phyloP scores from a whole-genome alignment of 2,888 invertebrate species.

The Mystacides longicornis region DNA sequence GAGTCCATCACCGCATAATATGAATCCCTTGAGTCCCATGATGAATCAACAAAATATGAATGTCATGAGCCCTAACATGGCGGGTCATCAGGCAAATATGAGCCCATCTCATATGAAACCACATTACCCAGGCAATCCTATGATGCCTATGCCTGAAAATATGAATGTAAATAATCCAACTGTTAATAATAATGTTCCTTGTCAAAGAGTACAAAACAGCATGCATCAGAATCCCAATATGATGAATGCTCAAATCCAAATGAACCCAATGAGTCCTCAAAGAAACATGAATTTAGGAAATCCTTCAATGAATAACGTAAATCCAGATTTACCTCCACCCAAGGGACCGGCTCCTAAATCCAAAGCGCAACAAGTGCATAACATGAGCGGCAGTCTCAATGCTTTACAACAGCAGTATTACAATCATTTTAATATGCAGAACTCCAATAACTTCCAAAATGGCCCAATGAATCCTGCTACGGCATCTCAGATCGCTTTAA shows the following conservation, averaged over 20 bases:
- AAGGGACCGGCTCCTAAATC: constrained; percentile 7
- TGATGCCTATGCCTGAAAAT: constrained; percentile 15
- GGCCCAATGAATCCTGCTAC: neutral
- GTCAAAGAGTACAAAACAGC: constrained; percentile 30
- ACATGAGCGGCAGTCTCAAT: too few species aligned
- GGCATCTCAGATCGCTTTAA: constrained; percentile 27
- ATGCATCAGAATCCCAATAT: too few species aligned
- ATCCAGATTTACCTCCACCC: constrained; percentile 9
- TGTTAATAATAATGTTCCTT: constrained; percentile 33
- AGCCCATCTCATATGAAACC: constrained; percentile 27
- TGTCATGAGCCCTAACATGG: constrained; percentile 39
- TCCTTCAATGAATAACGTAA: constrained; percentile 34
- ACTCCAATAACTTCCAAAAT: constrained; percentile 10
- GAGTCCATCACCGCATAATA: constrained; percentile 8
- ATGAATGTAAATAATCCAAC: constrained; percentile 26
- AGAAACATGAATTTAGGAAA: constrained; percentile 19
- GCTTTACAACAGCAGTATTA: constrained; percentile 6
- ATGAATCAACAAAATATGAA: constrained; percentile 21
- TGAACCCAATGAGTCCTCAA: constrained; percentile 37
- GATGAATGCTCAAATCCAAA: constrained; percentile 43
- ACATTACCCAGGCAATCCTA: neutral
- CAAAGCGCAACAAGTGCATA: neutral
- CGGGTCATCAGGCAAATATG: constrained; percentile 34
- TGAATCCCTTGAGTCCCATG: constrained; percentile 33
- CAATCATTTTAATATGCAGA: constrained; percentile 9